Conservation (phyloP, 2,113 vertebrate species). For the Cervus canadensis region DNA sequence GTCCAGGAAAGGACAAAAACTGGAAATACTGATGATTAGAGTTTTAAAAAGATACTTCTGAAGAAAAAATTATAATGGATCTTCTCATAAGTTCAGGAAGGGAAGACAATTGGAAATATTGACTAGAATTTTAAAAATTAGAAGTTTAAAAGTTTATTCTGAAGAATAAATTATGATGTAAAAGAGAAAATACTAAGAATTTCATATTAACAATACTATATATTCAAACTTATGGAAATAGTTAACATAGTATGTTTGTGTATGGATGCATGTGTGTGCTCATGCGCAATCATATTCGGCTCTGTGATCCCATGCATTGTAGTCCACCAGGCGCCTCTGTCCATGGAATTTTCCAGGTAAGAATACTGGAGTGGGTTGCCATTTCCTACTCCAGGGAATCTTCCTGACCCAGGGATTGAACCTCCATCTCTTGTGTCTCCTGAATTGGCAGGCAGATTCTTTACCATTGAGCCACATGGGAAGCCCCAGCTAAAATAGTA, state of each 20-base stretch:
- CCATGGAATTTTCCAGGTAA: not conserved
- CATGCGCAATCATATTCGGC: not conserved
- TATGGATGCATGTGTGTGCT: not conserved
- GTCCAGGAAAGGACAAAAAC: not conserved
- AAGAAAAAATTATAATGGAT: not conserved
- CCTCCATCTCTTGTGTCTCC: not conserved
- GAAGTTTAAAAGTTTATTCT: not conserved
- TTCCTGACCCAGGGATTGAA: not conserved
- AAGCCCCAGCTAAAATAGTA: not conserved
- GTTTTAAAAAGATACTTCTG: not conserved
- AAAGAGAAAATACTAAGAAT: not conserved
- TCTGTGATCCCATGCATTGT: not conserved
- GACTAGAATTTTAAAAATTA: not conserved
- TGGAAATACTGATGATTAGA: not conserved
- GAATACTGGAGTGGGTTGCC: not conserved
- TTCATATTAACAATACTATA: not conserved
- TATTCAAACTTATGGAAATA: not conserved
- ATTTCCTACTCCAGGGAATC: not conserved
- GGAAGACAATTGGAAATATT: not conserved
- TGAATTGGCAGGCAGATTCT: not conserved
- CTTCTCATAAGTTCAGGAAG: not conserved
- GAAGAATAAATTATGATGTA: not conserved
- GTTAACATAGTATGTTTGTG: not conserved
- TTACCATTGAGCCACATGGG: not conserved
- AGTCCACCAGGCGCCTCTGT: not conserved